phyloP scores from a whole-genome alignment of 2,888 invertebrate species.

The Leptothorax acervorum region DNA sequence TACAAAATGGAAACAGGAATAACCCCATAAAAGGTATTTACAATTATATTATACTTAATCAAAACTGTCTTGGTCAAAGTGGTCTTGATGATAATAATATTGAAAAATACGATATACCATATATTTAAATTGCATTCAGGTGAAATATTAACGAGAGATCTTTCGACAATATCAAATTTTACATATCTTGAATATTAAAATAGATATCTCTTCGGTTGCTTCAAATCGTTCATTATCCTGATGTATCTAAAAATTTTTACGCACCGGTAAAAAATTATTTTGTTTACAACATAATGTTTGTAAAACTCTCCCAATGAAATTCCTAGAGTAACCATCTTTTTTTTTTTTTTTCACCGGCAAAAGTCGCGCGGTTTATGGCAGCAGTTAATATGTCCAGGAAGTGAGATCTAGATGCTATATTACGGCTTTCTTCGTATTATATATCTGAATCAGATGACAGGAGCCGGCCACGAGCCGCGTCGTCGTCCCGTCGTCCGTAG shows the following conservation, averaged over 20 bases:
- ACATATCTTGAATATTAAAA: background rate
- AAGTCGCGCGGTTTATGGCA: background rate
- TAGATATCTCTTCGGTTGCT: background rate
- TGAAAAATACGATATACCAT: background rate
- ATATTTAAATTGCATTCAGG: background rate
- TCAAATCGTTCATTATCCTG: background rate
- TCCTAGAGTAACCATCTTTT: background rate
- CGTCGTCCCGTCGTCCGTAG: constrained; percentile 4
- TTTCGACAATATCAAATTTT: background rate
- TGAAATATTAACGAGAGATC: background rate
- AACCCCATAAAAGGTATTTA: background rate
- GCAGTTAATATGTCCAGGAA: constrained; percentile 22
- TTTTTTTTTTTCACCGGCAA: background rate
- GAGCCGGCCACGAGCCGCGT: constrained; percentile 18
- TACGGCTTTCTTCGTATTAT: constrained; percentile 34
- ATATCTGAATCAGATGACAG: constrained; percentile 45
- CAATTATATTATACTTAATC: too few species aligned
- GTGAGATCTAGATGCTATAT: constrained; percentile 27
- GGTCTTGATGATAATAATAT: too few species aligned
- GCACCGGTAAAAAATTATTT: background rate
- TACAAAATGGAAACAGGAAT: background rate
- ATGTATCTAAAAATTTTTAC: background rate
- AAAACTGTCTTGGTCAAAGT: too few species aligned
- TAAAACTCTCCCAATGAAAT: background rate
- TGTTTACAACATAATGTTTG: background rate